Evolutionary conservation across 1,140 invertebrate genomes (phyloP).

Genomic region (Zaprionus ornatus): DNA sequence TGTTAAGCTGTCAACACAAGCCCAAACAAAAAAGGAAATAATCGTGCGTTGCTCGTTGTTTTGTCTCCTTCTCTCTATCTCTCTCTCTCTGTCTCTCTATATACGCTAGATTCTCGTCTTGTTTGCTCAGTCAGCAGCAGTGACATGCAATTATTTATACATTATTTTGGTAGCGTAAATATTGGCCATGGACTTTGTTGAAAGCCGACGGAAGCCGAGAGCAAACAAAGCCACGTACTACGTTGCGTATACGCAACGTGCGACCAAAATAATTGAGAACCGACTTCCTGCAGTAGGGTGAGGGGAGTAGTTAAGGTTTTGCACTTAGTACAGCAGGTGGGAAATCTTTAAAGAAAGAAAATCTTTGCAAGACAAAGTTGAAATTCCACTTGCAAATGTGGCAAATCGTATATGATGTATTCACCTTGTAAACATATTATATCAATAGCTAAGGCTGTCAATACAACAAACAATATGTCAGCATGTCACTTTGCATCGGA

Average conservation of each 20-base stretch:
- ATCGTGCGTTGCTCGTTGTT: slow-evolving; percentile 4
- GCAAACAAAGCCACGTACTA: slow-evolving; percentile 28
- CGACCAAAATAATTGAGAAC: slow-evolving; percentile 16
- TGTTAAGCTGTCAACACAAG: slow-evolving; percentile 57
- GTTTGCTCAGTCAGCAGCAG: slow-evolving; percentile 58
- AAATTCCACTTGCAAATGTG: not conserved
- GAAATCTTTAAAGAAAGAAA: not conserved
- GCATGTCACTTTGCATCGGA: not conserved
- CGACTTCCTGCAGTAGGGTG: not conserved
- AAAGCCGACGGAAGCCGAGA: slow-evolving; percentile 26
- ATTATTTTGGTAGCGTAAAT: slow-evolving; percentile 63
- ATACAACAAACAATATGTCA: not conserved
- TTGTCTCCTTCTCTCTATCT: slow-evolving; percentile 5
- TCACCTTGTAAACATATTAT: not conserved
- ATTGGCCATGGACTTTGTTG: slow-evolving; percentile 53
- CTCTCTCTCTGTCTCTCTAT: slow-evolving; percentile 4
- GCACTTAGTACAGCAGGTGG: not conserved
- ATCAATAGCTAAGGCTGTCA: not conserved
- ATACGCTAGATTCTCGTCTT: slow-evolving; percentile 4
- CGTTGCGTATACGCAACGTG: slow-evolving; percentile 53
- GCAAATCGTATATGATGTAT: not conserved
- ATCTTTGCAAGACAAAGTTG: not conserved
- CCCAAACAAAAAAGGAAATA: slow-evolving; percentile 18
- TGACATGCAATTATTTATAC: slow-evolving; percentile 77
- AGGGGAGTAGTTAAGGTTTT: no score